Evolutionary conservation across 2,797 vertebrate species (phyloP).

Genomic region (Leptatherina wallacei): DNA sequence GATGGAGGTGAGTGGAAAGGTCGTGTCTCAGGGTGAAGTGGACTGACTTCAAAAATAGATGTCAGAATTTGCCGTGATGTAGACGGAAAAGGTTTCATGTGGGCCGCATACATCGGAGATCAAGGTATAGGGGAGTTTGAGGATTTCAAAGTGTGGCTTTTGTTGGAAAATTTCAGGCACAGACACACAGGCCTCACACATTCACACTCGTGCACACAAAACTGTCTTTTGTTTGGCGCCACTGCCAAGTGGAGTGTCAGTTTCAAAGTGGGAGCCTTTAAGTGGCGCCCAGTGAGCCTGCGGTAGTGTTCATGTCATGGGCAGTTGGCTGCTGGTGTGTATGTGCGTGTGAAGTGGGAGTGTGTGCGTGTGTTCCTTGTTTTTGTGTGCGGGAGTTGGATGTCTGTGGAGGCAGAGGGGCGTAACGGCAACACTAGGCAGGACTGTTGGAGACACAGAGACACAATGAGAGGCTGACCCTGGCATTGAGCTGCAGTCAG

Average conservation of each 20-base stretch:
- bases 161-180: constrained; percentile 38
- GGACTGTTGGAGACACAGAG: constrained; percentile 52
- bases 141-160: constrained; percentile 44
- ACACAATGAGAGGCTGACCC: constrained; percentile 61
- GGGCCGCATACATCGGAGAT: constrained; percentile 14
- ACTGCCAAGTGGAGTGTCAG: constrained; percentile 76
- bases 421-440: constrained; percentile 63
- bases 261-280: constrained; percentile 79
- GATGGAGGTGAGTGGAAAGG: constrained; percentile 50
- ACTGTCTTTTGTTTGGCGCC: constrained; percentile 66
- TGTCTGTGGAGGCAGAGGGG: constrained; percentile 61
- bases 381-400: constrained; percentile 53
- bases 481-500: constrained; percentile 43
- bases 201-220: constrained; percentile 33
- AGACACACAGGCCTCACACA: constrained; percentile 18
- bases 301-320: constrained; percentile 75
- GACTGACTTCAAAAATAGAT: constrained; percentile 64
- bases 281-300: constrained; percentile 73
- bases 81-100: constrained; percentile 27
- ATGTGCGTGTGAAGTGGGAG: constrained; percentile 37
- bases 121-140: constrained; percentile 21
- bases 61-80: constrained; percentile 32
- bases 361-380: constrained; percentile 40
- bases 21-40: constrained; percentile 45
- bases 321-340: constrained; percentile 68